These are phyloP conservation scores for Apamea sordens DNA, from an alignment of 2,888 invertebrate genomes.

Conservation along the genomic window DNA sequence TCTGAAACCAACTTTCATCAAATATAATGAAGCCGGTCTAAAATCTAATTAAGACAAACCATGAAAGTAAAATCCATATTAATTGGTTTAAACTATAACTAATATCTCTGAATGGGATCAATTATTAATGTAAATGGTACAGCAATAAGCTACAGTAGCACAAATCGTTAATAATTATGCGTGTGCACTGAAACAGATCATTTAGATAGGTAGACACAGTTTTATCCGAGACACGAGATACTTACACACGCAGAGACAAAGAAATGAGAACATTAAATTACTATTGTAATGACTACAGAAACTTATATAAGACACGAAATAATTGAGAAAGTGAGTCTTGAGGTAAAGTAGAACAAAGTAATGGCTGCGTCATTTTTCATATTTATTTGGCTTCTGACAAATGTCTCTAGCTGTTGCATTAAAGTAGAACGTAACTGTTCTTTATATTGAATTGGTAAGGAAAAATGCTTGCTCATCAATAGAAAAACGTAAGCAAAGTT, in stretches of 20 bases:
- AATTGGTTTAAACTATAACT: constrained; percentile 43
- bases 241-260: constrained; percentile 51
- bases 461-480: constrained; percentile 25
- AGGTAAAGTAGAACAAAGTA: constrained; percentile 48
- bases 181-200: constrained; percentile 57
- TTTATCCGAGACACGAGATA: constrained; percentile 62
- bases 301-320: constrained; percentile 55
- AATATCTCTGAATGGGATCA: constrained; percentile 57
- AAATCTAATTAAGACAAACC: constrained; percentile 15
- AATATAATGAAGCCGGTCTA: constrained; percentile 20
- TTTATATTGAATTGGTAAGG: constrained; percentile 17
- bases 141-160: constrained; percentile 49
- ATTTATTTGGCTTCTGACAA: constrained; percentile 50
- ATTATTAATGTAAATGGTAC: constrained; percentile 54
- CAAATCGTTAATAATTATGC: constrained; percentile 45
- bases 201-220: constrained; percentile 63
- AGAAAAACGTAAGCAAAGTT: constrained; percentile 4
- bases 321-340: constrained; percentile 54
- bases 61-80: constrained; percentile 62
- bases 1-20: constrained; percentile 26
- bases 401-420: constrained; percentile 25
- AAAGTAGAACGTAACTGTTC: constrained; percentile 58
- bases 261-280: constrained; percentile 49
- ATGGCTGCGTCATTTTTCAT: constrained; percentile 37
- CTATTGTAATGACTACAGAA: constrained; percentile 49